These are phyloP conservation scores for Neotoma lepida DNA, from an alignment of 2,113 vertebrate species.

Conservation along the genomic window DNA sequence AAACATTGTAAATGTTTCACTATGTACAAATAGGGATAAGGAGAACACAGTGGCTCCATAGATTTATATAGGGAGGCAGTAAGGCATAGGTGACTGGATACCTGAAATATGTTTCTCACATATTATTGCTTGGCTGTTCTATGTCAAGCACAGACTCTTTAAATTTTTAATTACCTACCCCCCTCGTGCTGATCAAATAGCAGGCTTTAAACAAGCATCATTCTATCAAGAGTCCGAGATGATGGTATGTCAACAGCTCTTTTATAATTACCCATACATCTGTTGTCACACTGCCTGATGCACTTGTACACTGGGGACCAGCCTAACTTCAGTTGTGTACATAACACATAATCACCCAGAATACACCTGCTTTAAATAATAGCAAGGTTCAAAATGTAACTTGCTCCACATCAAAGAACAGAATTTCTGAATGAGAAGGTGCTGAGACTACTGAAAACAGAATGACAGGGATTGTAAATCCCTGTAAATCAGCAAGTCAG, in stretches of 20 bases:
- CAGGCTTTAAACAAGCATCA: not conserved
- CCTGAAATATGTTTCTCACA: not conserved
- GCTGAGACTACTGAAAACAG: not conserved
- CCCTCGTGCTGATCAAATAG: conserved; percentile 36
- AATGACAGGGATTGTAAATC: not conserved
- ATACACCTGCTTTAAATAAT: conserved; percentile 8
- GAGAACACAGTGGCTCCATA: not conserved
- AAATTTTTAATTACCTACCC: conserved; percentile 24
- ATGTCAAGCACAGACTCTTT: not conserved
- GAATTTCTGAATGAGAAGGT: not conserved
- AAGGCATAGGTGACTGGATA: not conserved
- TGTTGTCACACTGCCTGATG: not conserved
- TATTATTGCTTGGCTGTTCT: not conserved
- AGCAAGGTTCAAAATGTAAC: not conserved
- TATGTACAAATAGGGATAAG: not conserved
- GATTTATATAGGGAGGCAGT: not conserved
- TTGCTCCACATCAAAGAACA: not conserved
- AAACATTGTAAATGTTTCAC: conserved; percentile 27
- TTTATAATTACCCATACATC: conserved; percentile 35
- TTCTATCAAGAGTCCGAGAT: conserved; percentile 17
- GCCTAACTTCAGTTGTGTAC: not conserved
- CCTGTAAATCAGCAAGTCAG: not conserved
- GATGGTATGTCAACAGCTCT: not conserved
- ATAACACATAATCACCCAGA: not conserved
- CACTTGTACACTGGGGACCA: not conserved